A percentile compares a stretch with the other conserved stretches of the same genome.
phyloP scores from a whole-genome alignment of 2,888 invertebrate genomes.

The Geotrupes spiniger region DNA sequence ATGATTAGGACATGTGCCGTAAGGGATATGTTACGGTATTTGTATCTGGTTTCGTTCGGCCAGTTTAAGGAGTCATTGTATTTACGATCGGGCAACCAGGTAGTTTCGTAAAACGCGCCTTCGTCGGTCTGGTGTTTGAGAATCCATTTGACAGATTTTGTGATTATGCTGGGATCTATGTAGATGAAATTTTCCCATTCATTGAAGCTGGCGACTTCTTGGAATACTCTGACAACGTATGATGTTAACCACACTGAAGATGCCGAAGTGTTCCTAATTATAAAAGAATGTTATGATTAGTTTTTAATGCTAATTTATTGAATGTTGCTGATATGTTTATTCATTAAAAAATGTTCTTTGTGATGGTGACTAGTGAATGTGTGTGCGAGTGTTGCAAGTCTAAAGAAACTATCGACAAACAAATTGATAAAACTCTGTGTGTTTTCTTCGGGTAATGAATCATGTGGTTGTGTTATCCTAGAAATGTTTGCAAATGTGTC shows the following conservation, averaged over 20 bases:
- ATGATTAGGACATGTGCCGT: constrained; percentile 93
- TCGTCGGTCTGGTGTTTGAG: constrained; percentile 78
- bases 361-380: no score
- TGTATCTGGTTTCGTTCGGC: constrained; percentile 53
- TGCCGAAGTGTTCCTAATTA: constrained; percentile 75
- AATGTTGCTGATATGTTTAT: background rate
- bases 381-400: no score
- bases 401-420: no score
- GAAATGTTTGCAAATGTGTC: no score
- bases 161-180: constrained; percentile 85
- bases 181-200: constrained; percentile 97
- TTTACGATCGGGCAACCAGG: constrained; percentile 85
- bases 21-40: constrained; percentile 78
- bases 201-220: constrained; percentile 84
- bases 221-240: constrained; percentile 82
- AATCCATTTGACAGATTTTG: constrained; percentile 82
- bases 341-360: no score
- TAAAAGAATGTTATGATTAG: constrained; percentile 21
- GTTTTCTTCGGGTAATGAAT: no score
- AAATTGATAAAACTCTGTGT: no score
- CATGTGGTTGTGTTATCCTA: no score
- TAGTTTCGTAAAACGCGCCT: constrained; percentile 87
- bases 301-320: constrained; percentile 5
- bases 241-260: constrained; percentile 92
- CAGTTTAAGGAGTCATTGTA: constrained; percentile 71